Conservation (phyloP, 2,113 vertebrate genomes). For the Passer domesticus region DNA sequence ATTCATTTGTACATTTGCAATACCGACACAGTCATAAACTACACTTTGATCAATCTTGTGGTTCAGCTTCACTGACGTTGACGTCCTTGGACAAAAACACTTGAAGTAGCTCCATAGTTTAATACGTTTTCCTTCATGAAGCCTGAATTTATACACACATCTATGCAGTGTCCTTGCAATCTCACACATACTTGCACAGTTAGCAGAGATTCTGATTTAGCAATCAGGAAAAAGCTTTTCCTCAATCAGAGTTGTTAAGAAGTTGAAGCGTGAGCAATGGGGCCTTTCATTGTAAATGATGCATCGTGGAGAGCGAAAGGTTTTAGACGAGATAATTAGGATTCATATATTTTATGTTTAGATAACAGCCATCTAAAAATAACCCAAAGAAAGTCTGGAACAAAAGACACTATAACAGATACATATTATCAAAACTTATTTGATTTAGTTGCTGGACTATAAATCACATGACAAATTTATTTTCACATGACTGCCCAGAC, state of each 20-base stretch:
- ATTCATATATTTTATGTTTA: neutral
- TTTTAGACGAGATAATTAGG: neutral
- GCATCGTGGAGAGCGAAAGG: neutral
- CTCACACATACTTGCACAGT: neutral
- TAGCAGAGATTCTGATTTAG: neutral
- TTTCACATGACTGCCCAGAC: slow-evolving; percentile 5
- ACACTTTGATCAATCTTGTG: neutral
- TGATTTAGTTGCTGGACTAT: neutral
- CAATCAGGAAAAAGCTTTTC: neutral
- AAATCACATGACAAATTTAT: slow-evolving; percentile 4
- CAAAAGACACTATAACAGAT: neutral
- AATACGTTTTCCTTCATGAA: neutral
- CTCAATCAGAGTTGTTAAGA: neutral
- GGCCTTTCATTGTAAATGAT: neutral
- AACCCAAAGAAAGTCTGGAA: neutral
- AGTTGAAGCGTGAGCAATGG: neutral
- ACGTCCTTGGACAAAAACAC: neutral
- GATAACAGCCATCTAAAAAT: neutral
- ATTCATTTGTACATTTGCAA: neutral
- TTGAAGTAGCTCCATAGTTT: neutral
- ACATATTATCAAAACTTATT: neutral
- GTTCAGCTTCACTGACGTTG: neutral
- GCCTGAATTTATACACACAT: neutral
- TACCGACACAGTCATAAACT: neutral
- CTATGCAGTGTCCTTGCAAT: neutral